A percentile compares a stretch with the other conserved stretches of the same genome.
Conservation (phyloP, 2,113 vertebrate genomes). For the Tretioscincus oriximinensis region DNA sequence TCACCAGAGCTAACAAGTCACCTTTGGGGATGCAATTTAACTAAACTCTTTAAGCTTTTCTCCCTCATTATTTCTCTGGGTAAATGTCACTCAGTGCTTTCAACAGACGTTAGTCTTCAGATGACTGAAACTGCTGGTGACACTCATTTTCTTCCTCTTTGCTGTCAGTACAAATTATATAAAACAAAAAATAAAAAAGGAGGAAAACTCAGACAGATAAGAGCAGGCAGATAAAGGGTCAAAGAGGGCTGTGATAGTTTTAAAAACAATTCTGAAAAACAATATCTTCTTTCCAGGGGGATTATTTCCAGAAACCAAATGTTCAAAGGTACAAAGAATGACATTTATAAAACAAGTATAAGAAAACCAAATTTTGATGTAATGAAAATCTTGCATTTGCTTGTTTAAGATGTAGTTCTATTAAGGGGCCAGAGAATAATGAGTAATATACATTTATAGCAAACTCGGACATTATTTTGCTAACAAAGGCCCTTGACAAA, state of each 20-base stretch:
- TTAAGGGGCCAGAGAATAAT: not conserved
- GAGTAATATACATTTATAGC: not conserved
- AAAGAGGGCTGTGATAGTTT: not conserved
- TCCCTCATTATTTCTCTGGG: slow-evolving; percentile 6
- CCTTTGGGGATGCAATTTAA: slow-evolving; percentile 46
- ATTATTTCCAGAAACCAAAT: too few species aligned
- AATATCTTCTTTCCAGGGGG: not conserved
- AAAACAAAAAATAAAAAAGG: slow-evolving; percentile 13
- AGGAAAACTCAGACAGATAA: slow-evolving; percentile 18
- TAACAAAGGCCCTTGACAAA: too few species aligned
- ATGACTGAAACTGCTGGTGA: slow-evolving; percentile 11
- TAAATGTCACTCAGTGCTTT: slow-evolving; percentile 41
- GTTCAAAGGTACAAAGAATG: not conserved
- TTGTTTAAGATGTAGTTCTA: not conserved
- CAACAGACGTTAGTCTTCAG: slow-evolving; percentile 25
- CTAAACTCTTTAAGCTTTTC: slow-evolving; percentile 34
- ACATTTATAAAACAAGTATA: not conserved
- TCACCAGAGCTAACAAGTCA: slow-evolving; percentile 42
- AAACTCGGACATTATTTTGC: too few species aligned
- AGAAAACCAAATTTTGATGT: not conserved
- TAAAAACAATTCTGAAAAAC: not conserved
- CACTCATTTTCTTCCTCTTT: slow-evolving; percentile 11
- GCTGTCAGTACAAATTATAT: slow-evolving; percentile 26
- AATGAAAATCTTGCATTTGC: not conserved
- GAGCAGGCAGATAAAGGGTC: not conserved